Conservation (phyloP, 2,113 vertebrate species). For the Syngnathus scovelli region DNA sequence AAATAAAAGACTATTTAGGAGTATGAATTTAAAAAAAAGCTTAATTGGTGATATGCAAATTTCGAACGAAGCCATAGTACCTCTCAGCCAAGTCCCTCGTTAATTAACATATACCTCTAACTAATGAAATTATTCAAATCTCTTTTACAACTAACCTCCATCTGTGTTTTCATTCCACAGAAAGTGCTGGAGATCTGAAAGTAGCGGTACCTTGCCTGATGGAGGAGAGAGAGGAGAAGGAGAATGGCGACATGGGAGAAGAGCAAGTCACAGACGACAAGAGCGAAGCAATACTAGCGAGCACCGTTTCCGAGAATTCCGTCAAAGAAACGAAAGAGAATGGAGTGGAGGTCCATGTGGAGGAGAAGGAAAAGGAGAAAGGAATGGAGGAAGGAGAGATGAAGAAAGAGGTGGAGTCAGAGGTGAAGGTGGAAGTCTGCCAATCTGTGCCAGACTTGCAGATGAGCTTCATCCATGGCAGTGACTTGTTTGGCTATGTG, state of each 20-base stretch:
- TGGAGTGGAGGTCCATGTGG: conserved; percentile 1
- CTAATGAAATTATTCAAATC: neutral
- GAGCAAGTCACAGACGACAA: conserved; percentile 9
- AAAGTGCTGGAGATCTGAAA: conserved; percentile 46
- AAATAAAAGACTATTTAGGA: too few relatives aligned
- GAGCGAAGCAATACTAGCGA: neutral
- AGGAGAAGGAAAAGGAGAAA: conserved; percentile 41
- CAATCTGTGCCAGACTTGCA: conserved; percentile 32
- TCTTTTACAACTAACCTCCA: neutral
- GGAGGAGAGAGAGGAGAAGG: conserved; percentile 59
- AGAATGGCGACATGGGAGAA: conserved; percentile 17
- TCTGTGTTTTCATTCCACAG: conserved; percentile 28
- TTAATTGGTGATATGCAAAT: too few relatives aligned
- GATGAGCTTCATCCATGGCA: conserved; percentile 55
- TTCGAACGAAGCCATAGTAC: too few relatives aligned
- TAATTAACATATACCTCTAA: too few relatives aligned
- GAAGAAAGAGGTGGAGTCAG: conserved; percentile 26
- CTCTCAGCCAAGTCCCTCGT: too few relatives aligned
- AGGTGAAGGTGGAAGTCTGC: conserved; percentile 30
- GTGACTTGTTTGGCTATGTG: conserved; percentile 80
- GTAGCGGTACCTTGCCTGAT: conserved; percentile 45
- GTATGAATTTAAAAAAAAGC: too few relatives aligned
- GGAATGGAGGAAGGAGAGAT: conserved; percentile 35
- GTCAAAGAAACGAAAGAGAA: conserved; percentile 5
- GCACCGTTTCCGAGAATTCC: neutral